These are phyloP conservation scores for Panthera tigris DNA, from an alignment of 2,113 vertebrate genomes.

Conservation along the genomic window DNA sequence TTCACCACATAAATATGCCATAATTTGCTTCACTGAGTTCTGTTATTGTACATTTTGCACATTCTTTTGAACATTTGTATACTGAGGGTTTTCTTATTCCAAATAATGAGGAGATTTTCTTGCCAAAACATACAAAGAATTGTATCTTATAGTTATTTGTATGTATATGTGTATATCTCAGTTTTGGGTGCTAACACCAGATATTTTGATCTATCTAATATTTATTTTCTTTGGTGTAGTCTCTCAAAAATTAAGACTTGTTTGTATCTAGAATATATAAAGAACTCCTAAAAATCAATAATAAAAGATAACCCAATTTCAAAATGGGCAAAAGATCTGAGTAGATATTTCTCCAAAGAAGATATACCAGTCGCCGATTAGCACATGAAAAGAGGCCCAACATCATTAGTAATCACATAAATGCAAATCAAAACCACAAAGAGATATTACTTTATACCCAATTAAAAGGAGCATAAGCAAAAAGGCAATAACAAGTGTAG, in stretches of 20 bases:
- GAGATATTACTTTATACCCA: neutral
- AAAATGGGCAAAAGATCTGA: neutral
- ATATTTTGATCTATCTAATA: constrained; percentile 26
- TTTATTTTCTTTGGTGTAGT: constrained; percentile 26
- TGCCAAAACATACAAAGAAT: neutral
- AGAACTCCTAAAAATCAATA: neutral
- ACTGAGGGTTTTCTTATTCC: neutral
- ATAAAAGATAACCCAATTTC: neutral
- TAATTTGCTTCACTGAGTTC: neutral
- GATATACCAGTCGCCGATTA: neutral
- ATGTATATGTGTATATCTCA: neutral
- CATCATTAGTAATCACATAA: neutral
- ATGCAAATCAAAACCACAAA: neutral
- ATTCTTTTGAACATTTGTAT: neutral
- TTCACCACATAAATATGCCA: neutral
- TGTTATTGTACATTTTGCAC: neutral
- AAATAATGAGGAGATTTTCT: neutral
- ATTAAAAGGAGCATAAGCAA: neutral
- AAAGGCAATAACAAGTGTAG: neutral
- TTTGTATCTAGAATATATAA: neutral
- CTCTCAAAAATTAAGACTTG: neutral
- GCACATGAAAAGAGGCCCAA: neutral
- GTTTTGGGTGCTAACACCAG: neutral
- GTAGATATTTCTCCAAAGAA: neutral
- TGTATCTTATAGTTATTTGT: neutral